Evolutionary conservation across 2,113 vertebrate genomes (phyloP).

Genomic region (Anthoscopus minutus): DNA sequence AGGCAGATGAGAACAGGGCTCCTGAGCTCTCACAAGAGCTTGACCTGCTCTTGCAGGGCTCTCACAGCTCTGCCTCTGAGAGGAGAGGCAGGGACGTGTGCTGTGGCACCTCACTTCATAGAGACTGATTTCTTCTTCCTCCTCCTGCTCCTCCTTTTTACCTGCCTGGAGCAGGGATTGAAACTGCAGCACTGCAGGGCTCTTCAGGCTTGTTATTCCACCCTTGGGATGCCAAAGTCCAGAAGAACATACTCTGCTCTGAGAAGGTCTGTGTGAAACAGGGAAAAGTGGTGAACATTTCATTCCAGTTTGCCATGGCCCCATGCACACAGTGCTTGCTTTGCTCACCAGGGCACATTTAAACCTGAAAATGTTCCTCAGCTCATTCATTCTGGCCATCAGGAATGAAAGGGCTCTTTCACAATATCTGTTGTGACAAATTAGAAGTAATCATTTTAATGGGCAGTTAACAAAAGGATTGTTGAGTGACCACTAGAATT

Average conservation of each 20-base stretch:
- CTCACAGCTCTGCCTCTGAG: not conserved
- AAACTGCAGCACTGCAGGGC: not conserved
- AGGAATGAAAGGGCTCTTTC: not conserved
- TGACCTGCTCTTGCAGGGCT: not conserved
- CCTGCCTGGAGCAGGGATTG: not conserved
- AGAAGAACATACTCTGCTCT: not conserved
- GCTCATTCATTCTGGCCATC: not conserved
- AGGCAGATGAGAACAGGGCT: not conserved
- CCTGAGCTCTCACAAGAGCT: not conserved
- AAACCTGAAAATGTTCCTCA: not conserved
- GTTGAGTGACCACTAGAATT: not conserved
- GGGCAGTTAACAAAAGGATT: not conserved
- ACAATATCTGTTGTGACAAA: not conserved
- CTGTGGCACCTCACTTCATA: not conserved
- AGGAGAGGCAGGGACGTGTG: not conserved
- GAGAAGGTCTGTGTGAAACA: not conserved
- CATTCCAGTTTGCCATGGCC: not conserved
- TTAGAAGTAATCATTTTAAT: not conserved
- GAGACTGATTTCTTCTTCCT: too few relatives aligned
- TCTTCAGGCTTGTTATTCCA: not conserved
- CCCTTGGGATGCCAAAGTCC: not conserved
- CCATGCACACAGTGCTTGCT: not conserved
- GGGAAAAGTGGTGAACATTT: accelerated
- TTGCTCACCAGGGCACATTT: not conserved
- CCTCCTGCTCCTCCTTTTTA: not conserved